A percentile compares a stretch with the other conserved stretches of the same genome.
These are phyloP conservation scores for Dipus sagitta DNA, from an alignment of 2,797 vertebrate species.

Conservation along the genomic window DNA sequence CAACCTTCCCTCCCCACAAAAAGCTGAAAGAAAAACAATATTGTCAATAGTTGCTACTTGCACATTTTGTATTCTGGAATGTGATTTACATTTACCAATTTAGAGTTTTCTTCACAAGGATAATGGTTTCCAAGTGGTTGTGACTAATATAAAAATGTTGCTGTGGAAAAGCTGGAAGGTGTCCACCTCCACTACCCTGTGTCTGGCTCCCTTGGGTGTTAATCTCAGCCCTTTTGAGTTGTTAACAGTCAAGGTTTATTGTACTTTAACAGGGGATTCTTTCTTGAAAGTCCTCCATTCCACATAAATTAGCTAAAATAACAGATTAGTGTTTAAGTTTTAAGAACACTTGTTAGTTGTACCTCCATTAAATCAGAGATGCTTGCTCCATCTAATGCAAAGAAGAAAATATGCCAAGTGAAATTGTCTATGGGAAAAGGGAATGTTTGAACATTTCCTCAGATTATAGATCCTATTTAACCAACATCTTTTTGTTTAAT, in stretches of 20 bases:
- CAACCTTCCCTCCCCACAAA: too few relatives aligned
- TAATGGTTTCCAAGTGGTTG: not conserved
- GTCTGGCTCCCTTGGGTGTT: not conserved
- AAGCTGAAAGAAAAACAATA: slow-evolving; percentile 20
- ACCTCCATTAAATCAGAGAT: slow-evolving; percentile 2
- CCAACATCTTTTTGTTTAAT: not conserved
- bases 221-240: not conserved
- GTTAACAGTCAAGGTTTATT: not conserved
- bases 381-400: not conserved
- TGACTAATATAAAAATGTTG: not conserved
- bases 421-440: not conserved
- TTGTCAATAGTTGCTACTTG: not conserved
- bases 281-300: not conserved
- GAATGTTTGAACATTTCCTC: not conserved
- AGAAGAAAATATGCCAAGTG: slow-evolving; percentile 13
- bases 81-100: slow-evolving; percentile 5
- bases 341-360: not conserved
- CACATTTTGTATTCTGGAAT: slow-evolving; percentile 36
- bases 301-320: slow-evolving; percentile 9
- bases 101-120: slow-evolving; percentile 18
- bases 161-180: not conserved
- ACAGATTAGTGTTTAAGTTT: not conserved
- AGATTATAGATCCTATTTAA: not conserved
- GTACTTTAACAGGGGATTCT: slow-evolving; percentile 10
- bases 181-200: accelerated